Conservation (phyloP, 2,113 vertebrate genomes). For the Raja brachyura region DNA sequence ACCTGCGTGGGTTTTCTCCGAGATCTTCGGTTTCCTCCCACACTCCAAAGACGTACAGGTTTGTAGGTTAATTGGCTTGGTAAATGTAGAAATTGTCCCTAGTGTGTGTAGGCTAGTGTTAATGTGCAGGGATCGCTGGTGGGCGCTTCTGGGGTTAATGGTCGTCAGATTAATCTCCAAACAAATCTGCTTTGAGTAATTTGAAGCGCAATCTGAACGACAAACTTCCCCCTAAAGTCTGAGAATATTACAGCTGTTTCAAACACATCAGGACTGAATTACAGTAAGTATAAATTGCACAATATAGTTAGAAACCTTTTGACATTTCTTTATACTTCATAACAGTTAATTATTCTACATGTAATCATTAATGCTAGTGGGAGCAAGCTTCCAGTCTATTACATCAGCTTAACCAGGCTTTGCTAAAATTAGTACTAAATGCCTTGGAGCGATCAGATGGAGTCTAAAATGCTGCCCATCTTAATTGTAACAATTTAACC, state of each 20-base stretch:
- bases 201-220: too few species aligned
- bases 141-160: neutral
- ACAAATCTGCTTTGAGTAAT: neutral
- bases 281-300: neutral
- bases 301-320: neutral
- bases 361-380: neutral
- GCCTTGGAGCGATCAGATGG: neutral
- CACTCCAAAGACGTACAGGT: too few species aligned
- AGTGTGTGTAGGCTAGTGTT: too few species aligned
- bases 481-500: neutral
- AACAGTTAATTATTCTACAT: constrained; percentile 13
- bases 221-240: neutral
- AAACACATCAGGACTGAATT: neutral
- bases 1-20: too few species aligned
- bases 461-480: neutral
- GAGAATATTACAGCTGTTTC: neutral
- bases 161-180: neutral
- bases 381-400: neutral
- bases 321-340: constrained; percentile 2
- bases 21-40: too few species aligned
- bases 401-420: neutral
- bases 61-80: too few species aligned
- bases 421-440: constrained; percentile 11
- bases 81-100: too few species aligned
- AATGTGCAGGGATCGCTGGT: too few species aligned